Evolutionary conservation across 2,888 invertebrate genomes (phyloP).

Genomic region (Helobdella robusta): DNA sequence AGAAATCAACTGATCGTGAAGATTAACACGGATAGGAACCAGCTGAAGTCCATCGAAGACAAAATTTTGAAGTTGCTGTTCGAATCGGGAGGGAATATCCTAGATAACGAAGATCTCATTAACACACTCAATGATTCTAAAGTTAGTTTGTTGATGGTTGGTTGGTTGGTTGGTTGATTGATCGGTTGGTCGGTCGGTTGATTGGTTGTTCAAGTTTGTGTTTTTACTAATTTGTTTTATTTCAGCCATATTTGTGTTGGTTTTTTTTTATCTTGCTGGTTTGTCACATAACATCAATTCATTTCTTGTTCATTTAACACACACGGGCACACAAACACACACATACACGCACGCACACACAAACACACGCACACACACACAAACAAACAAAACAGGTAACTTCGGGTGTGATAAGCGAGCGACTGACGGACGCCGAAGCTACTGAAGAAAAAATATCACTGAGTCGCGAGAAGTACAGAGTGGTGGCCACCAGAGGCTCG

Average conservation of each 20-base stretch:
- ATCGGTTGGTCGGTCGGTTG: too few species aligned
- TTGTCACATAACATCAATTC: too few species aligned
- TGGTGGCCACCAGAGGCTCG: conserved; percentile 49
- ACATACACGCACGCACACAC: too few species aligned
- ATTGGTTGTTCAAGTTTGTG: too few species aligned
- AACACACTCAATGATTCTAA: conserved; percentile 51
- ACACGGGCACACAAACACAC: too few species aligned
- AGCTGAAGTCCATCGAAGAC: conserved; percentile 50
- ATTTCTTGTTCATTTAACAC: too few species aligned
- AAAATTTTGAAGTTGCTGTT: conserved; percentile 50
- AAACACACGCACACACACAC: too few species aligned
- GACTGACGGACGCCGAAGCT: conserved; percentile 48
- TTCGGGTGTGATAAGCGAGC: conserved; percentile 47
- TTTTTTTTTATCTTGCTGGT: too few species aligned
- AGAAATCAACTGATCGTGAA: conserved; percentile 49
- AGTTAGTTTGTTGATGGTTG: conserved; percentile 40
- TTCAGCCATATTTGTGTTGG: too few species aligned
- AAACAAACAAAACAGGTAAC: conserved; percentile 43
- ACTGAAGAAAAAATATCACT: conserved; percentile 49
- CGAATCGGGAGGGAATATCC: conserved; percentile 51
- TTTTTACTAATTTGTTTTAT: too few species aligned
- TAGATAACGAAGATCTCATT: conserved; percentile 51
- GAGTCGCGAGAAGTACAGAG: conserved; percentile 49
- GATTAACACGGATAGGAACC: conserved; percentile 50
- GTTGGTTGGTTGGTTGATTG: too few species aligned